Evolutionary conservation across 2,888 invertebrate species (phyloP), one percentile per base, ranked within the genome.

Genomic region (Tuberolachnus salignus): DNA sequence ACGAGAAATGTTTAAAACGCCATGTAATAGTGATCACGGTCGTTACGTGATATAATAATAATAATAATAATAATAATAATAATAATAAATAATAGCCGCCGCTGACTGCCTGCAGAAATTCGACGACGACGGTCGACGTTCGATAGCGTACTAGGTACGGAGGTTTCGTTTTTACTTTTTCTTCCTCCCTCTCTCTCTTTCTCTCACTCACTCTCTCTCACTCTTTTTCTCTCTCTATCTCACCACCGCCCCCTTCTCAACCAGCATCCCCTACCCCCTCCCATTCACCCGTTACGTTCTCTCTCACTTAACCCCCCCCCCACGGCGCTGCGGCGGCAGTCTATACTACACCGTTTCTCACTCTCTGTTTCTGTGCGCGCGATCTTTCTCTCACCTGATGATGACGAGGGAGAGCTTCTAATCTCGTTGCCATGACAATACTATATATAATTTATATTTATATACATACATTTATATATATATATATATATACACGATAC

Each of bases 341-440:
- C 34, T 34, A 34, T 34, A n/a, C n/a, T n/a, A n/a, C n/a, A n/a
- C 34, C 34, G 34, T 34, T 6, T 34, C 10, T 11, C 23, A 10
- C 26, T 23, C 6, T 14, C 13, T 26, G 13, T 16, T 23, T 49
- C 16, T 66, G n/a, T n/a, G n/a, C n/a, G n/a, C n/a, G n/a, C 1
- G 26, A 16, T 16, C 26, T 16, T n/a, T 26, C n/a, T 51, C 26
- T 67, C 55, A 55, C 69, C 69, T 55, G 42, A 19, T n/a, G 49
- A 59, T 55, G 42, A 19, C 26, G 49, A 59, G 46, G 6, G 19
- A n/a, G 49, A 59, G 46, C 46, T 59, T 49, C 46, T 72, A 72
- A 61, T 72, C 59, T 34, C n/a, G 59, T 49, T 16, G 70, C 71
- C 8, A 72, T 72, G 71, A 26, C 19, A 10, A 72, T 46, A 64